These are phyloP conservation scores for Lasioglossum figueresi DNA, from an alignment of 2,888 invertebrate species.

Conservation along the genomic window DNA sequence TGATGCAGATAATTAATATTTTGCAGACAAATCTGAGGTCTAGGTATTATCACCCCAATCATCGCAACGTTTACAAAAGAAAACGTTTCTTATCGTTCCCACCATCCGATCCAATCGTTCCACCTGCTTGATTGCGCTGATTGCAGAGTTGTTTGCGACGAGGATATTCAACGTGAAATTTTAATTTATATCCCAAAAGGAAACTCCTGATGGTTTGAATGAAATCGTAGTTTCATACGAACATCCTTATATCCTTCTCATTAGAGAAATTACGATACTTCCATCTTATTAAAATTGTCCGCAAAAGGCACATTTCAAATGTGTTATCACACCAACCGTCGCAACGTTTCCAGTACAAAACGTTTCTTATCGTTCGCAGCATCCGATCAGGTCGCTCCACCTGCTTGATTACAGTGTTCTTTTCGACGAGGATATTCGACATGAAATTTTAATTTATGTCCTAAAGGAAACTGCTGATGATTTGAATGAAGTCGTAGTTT, in stretches of 20 bases:
- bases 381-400: neutral
- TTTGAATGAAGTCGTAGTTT: neutral
- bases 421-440: neutral
- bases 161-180: neutral
- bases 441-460: slow-evolving; percentile 3
- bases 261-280: too few relatives aligned
- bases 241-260: too few relatives aligned
- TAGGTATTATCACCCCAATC: neutral
- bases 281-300: too few relatives aligned
- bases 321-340: too few relatives aligned
- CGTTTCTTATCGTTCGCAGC: neutral
- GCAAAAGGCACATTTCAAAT: too few relatives aligned
- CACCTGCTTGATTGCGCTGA: neutral
- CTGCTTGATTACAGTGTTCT: neutral
- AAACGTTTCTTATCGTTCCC: neutral
- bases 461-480: slow-evolving; percentile 2
- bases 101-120: neutral
- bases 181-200: slow-evolving; percentile 11
- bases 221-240: too few relatives aligned
- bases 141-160: neutral
- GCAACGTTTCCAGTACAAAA: neutral
- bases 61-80: neutral
- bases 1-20: neutral
- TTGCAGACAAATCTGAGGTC: neutral
- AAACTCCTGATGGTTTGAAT: slow-evolving; percentile 6